These are phyloP conservation scores for Nomada fabriciana DNA, from an alignment of 2,888 invertebrate genomes.

Conservation along the genomic window DNA sequence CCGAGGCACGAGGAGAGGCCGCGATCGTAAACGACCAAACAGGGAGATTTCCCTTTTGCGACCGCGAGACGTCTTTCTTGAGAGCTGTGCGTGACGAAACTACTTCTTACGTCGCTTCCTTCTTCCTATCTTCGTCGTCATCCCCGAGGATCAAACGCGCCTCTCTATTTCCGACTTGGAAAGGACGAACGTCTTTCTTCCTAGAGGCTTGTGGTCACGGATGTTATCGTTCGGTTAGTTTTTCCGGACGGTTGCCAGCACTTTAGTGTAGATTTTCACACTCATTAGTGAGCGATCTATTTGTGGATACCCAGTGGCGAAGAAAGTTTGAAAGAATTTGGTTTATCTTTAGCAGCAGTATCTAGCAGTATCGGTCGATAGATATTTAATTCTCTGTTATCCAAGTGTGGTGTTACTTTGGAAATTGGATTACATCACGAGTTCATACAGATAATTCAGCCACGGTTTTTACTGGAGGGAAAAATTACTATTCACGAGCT, in stretches of 20 bases:
- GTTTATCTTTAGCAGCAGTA: too few species aligned
- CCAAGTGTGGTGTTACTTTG: too few species aligned
- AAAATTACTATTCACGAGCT: too few species aligned
- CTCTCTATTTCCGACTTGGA: slow-evolving; percentile 7
- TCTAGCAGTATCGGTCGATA: too few species aligned
- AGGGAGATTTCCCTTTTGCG: slow-evolving; percentile 39
- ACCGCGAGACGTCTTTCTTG: slow-evolving; percentile 55
- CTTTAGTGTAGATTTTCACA: background rate
- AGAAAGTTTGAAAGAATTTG: too few species aligned
- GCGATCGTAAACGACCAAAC: slow-evolving; percentile 77
- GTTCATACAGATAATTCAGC: too few species aligned
- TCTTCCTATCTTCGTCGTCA: slow-evolving; percentile 26
- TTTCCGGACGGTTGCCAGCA: background rate
- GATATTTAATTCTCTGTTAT: too few species aligned
- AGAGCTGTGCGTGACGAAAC: slow-evolving; percentile 70
- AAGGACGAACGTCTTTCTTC: background rate
- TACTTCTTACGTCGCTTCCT: slow-evolving; percentile 51
- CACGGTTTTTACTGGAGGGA: too few species aligned
- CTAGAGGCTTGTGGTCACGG: background rate
- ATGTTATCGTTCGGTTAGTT: slow-evolving; percentile 3
- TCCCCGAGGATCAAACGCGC: slow-evolving; percentile 16
- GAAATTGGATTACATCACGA: too few species aligned
- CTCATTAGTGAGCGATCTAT: background rate
- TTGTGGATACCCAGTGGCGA: background rate
- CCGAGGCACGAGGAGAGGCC: slow-evolving; percentile 1